These are phyloP conservation scores for Myiagra hebetior DNA, from an alignment of 2,113 vertebrate species.

Conservation along the genomic window DNA sequence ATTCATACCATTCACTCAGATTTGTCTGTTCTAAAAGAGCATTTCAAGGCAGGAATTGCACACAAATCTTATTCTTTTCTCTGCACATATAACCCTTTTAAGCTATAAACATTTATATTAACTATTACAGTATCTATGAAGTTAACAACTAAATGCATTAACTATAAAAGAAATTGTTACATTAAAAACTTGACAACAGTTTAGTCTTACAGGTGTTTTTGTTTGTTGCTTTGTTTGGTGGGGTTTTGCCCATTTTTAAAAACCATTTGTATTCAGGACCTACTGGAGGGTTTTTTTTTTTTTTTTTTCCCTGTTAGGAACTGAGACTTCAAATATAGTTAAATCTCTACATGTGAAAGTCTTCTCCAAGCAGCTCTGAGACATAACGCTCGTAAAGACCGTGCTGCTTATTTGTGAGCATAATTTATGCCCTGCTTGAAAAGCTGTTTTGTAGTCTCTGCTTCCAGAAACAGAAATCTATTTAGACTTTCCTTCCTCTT, in stretches of 20 bases:
- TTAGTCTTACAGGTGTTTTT: neutral
- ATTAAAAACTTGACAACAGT: neutral
- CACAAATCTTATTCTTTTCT: neutral
- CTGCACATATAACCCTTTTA: neutral
- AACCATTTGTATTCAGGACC: neutral
- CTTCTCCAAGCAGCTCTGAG: neutral
- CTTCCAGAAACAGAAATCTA: slow-evolving; percentile 33
- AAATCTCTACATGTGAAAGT: neutral
- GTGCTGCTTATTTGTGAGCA: neutral
- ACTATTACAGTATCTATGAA: neutral
- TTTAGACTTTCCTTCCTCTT: slow-evolving; percentile 40
- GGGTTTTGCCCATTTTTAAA: neutral
- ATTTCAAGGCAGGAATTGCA: neutral
- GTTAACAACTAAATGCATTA: neutral
- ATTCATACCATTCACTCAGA: neutral
- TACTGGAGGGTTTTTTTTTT: neutral
- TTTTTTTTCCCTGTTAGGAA: neutral
- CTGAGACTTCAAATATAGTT: neutral
- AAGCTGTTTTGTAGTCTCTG: slow-evolving; percentile 48
- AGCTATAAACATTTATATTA: neutral
- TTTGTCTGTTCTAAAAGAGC: neutral
- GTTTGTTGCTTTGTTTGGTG: neutral
- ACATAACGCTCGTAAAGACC: neutral
- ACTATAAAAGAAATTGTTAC: neutral
- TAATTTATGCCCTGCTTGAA: slow-evolving; percentile 35